Percentiles rank a stretch among this genome's conserved stretches.
phyloP scores from a whole-genome alignment of 2,113 vertebrate species.

The Chamaetylas fuelleborni region DNA sequence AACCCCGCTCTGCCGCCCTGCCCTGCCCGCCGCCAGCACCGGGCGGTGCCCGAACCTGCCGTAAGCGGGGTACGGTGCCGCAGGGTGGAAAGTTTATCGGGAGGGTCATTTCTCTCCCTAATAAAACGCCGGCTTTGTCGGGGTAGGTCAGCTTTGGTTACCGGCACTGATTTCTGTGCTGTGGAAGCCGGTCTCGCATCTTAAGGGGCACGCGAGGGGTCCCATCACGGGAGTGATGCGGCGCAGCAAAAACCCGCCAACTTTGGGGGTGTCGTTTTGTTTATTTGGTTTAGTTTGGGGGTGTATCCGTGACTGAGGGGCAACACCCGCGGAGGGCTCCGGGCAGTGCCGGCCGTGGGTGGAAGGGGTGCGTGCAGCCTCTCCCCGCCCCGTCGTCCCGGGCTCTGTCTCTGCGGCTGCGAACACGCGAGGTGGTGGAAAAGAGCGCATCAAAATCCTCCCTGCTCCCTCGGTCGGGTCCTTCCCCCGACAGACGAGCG shows the following conservation, averaged over 20 bases:
- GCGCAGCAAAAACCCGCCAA: not conserved
- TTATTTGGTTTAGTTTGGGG: not conserved
- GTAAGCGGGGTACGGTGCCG: not conserved
- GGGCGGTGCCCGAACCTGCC: not conserved
- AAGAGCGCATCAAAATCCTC: not conserved
- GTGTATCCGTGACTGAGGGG: too few relatives aligned
- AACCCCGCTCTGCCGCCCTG: slow-evolving; percentile 33
- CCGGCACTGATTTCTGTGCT: not conserved
- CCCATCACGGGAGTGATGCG: too few relatives aligned
- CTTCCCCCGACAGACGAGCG: not conserved
- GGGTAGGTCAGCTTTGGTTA: not conserved
- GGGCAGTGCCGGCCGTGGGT: not conserved
- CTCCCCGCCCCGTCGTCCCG: not conserved
- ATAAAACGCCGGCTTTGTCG: not conserved
- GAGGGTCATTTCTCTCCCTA: not conserved
- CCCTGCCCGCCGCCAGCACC: slow-evolving; percentile 1
- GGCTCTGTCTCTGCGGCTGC: not conserved
- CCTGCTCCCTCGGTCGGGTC: not conserved
- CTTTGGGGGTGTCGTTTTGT: not conserved
- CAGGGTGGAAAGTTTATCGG: not conserved
- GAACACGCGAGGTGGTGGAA: not conserved
- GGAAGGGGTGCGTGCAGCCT: not conserved
- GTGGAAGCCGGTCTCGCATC: not conserved
- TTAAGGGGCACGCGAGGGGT: not conserved
- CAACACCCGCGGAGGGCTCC: not conserved